Base-by-base conservation (phyloP, 1,140 invertebrate genomes). In the Drosophila chauvacae region DNA sequence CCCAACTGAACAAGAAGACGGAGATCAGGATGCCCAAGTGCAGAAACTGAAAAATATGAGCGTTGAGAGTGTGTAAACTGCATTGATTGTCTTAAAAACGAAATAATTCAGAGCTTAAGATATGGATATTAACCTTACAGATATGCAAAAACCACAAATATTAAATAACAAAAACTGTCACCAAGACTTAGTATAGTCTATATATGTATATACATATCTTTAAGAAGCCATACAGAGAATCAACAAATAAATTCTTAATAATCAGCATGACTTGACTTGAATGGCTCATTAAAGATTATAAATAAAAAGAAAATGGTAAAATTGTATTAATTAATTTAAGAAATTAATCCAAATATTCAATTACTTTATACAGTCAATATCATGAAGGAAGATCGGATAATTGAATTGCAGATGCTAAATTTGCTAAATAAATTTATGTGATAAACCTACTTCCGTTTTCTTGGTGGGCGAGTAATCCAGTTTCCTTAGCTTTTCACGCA, bases 1-100 rank as follows among this genome's bases (percentile, higher is more conserved):
- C 35, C n/a, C 95, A 91, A 53, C 94, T 93, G 0, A 94, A 70
- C 2, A 93, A 2, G 2, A 96, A 62, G 4, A 95, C 93, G 2
- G 87, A 65, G 0, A 92, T 11, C 3, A 94, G 58, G 4, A 96
- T 71, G 13, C 48, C 63, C 26, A 70, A 72, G n/a, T 92, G 88
- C 0, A 91, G 77, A 0, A 86, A 28, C 91, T 92, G 13, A 39
- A 47, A 72, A 28, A 13, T 4, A 11, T 0, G 42, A 35, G 0
- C 9, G 1, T 20, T 5, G 35, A 4, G 10, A n/a, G 4, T 9
- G n/a, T 14, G 1, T 20, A 10, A 5, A 16, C 16, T 6, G 2
- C 2, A 16, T 5, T 9, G 13, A 23, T 23, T 37, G 2, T 16
- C 7, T 20, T 4, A 23, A 16, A 37, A 10, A 1, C 13, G 2